Percentiles rank a stretch among this genome's conserved stretches.
These are phyloP conservation scores for Gymnogyps californianus DNA, from an alignment of 2,113 vertebrate species.

Conservation along the genomic window DNA sequence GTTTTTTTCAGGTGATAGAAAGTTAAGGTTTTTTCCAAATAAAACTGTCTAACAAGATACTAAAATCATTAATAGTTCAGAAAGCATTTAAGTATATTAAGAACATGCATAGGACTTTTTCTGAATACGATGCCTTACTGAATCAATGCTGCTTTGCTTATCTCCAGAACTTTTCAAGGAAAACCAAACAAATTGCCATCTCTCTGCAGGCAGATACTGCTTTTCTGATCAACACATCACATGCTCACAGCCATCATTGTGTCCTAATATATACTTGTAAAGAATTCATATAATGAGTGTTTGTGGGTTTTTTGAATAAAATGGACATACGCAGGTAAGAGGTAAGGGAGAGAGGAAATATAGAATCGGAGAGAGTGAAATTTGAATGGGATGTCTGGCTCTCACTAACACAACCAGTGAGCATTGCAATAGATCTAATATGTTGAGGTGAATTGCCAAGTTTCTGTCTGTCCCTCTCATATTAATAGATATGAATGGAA, in stretches of 20 bases:
- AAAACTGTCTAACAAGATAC: not conserved
- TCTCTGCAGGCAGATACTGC: not conserved
- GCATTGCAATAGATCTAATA: not conserved
- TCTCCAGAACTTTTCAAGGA: not conserved
- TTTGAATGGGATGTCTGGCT: not conserved
- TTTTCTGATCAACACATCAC: not conserved
- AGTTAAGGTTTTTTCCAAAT: not conserved
- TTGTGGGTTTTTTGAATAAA: not conserved
- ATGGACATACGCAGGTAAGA: not conserved
- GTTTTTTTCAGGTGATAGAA: not conserved
- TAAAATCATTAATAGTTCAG: not conserved
- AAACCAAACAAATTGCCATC: conserved; percentile 2
- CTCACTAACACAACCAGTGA: not conserved
- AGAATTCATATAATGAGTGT: not conserved
- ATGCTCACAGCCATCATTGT: not conserved
- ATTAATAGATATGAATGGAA: not conserved
- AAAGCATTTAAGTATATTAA: not conserved
- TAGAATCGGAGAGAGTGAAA: not conserved
- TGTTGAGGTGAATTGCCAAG: not conserved
- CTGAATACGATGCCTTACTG: not conserved
- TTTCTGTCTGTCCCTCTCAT: not conserved
- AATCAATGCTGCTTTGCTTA: not conserved
- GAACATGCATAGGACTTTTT: not conserved
- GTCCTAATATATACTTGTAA: not conserved
- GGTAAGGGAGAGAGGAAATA: not conserved